phyloP scores from a whole-genome alignment of 1,140 invertebrate genomes.

The Leptinotarsa texana region DNA sequence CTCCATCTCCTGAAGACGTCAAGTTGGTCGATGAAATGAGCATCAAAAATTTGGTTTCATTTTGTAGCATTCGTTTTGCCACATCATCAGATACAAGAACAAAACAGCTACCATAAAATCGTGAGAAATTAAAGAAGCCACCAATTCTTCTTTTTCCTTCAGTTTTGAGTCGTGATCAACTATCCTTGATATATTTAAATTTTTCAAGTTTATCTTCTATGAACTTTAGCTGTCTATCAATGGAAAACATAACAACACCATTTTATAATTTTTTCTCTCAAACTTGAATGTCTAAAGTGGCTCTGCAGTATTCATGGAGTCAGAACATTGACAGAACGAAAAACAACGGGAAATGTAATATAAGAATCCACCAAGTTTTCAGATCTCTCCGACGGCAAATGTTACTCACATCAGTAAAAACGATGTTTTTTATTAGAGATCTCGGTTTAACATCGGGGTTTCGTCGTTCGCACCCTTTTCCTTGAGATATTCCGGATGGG shows the following conservation, averaged over 20 bases:
- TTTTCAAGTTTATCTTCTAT: no score
- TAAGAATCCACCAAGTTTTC: constrained; percentile 19
- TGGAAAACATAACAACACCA: not conserved
- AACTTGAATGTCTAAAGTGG: constrained; percentile 21
- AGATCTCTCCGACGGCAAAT: not conserved
- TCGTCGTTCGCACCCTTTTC: not conserved
- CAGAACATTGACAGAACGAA: constrained; percentile 23
- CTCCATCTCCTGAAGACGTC: no score
- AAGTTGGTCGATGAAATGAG: no score
- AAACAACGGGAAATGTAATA: constrained; percentile 40
- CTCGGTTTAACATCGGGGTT: constrained; percentile 16
- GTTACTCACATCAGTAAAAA: constrained; percentile 26
- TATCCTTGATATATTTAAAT: no score
- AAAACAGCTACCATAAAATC: no score
- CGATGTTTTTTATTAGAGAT: constrained; percentile 15
- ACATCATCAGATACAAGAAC: no score
- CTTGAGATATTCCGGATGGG: constrained; percentile 15
- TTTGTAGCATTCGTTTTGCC: no score
- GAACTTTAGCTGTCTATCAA: no score
- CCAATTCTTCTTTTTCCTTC: no score
- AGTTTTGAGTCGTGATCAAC: no score
- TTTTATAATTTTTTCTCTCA: constrained; percentile 18
- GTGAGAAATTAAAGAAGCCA: no score
- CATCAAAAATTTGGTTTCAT: no score
- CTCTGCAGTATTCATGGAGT: constrained; percentile 33